These are phyloP conservation scores for Augochlorella aurata DNA, from an alignment of 2,888 invertebrate species.

Conservation along the genomic window DNA sequence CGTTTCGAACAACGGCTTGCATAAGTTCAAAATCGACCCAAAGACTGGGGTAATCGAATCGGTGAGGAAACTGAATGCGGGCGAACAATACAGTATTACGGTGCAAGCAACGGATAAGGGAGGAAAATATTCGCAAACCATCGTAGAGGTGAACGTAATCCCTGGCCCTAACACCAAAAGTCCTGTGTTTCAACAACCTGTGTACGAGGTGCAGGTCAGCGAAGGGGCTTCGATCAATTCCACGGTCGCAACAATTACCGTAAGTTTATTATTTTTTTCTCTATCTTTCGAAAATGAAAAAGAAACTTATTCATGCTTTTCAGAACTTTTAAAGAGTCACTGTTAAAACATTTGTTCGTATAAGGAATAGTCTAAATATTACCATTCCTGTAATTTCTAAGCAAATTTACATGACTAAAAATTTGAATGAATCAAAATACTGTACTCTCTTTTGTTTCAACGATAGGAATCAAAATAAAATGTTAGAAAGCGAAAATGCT, in stretches of 20 bases:
- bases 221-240: slow-evolving; percentile 95
- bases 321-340: not conserved
- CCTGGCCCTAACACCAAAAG: slow-evolving; percentile 92
- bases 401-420: not conserved
- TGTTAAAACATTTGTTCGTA: not conserved
- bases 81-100: slow-evolving; percentile 94
- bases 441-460: too few relatives aligned
- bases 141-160: slow-evolving; percentile 92
- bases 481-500: too few relatives aligned
- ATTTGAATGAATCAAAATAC: too few relatives aligned
- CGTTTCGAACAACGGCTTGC: slow-evolving; percentile 94
- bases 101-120: slow-evolving; percentile 92
- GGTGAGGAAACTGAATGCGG: slow-evolving; percentile 90
- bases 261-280: slow-evolving; percentile 76
- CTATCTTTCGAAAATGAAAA: not conserved
- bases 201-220: slow-evolving; percentile 93
- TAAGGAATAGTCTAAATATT: not conserved
- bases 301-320: not conserved
- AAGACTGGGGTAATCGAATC: slow-evolving; percentile 90
- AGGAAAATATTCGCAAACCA: slow-evolving; percentile 91
- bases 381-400: not conserved
- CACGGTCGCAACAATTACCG: slow-evolving; percentile 90
- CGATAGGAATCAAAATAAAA: too few relatives aligned
- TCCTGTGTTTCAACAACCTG: slow-evolving; percentile 90
- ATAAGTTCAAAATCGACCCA: slow-evolving; percentile 92